These are phyloP conservation scores for Ia io DNA, from an alignment of 2,113 vertebrate species.

Conservation along the genomic window DNA sequence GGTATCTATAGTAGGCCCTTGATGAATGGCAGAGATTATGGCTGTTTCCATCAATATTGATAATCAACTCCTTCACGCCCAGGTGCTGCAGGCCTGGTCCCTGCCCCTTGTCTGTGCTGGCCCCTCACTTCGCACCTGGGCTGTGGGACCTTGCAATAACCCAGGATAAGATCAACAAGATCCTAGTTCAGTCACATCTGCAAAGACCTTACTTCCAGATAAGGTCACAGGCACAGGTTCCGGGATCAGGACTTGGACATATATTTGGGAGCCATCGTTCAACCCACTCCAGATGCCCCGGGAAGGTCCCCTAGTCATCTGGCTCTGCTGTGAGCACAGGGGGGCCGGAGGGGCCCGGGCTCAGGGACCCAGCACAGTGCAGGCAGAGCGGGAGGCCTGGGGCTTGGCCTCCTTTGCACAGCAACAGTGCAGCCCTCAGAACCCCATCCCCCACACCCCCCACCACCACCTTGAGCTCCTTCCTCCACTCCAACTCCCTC, in stretches of 20 bases:
- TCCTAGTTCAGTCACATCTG: not conserved
- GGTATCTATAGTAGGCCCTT: not conserved
- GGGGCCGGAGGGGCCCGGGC: too few relatives aligned
- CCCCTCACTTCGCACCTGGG: not conserved
- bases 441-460: fast-evolving
- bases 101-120: not conserved
- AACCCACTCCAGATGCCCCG: fast-evolving
- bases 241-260: fast-evolving
- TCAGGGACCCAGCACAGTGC: fast-evolving
- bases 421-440: too few relatives aligned
- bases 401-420: not conserved
- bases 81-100: not conserved
- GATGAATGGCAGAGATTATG: not conserved
- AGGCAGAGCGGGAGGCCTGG: not conserved
- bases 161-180: not conserved
- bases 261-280: not conserved
- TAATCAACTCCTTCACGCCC: not conserved
- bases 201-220: not conserved
- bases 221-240: not conserved
- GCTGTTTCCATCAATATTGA: not conserved
- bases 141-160: not conserved
- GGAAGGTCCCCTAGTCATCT: fast-evolving
- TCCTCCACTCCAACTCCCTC: not conserved
- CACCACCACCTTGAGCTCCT: fast-evolving
- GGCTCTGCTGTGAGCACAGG: not conserved